Evolutionary conservation across 2,113 vertebrate species (phyloP).

Genomic region (Lipophrys pholis): DNA sequence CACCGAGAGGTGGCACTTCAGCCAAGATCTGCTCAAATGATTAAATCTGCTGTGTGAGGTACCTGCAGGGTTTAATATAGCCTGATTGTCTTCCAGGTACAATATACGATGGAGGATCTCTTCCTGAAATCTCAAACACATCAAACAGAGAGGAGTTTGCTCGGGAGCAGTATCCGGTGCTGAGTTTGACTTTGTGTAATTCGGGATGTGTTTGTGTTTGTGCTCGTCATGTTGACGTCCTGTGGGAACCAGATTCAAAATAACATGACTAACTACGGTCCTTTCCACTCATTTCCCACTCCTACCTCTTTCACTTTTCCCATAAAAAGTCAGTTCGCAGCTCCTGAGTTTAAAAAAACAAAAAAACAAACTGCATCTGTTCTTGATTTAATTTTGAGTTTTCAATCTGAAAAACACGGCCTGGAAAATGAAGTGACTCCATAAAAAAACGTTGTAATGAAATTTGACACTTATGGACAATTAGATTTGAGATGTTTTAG

Average conservation of each 20-base stretch:
- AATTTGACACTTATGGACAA: not conserved
- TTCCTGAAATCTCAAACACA: too few species aligned
- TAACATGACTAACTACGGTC: constrained; percentile 26
- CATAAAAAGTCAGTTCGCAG: constrained; percentile 34
- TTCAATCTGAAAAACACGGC: too few species aligned
- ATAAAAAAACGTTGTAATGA: not conserved
- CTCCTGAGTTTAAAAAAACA: constrained; percentile 21
- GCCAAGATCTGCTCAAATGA: too few species aligned
- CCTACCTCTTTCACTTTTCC: constrained; percentile 45
- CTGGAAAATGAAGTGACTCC: not conserved
- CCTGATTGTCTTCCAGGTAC: too few species aligned
- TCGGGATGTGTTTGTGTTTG: not conserved
- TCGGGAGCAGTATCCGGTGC: too few species aligned
- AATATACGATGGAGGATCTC: too few species aligned
- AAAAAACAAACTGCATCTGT: constrained; percentile 39
- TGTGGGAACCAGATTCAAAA: constrained; percentile 47
- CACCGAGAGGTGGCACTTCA: too few species aligned
- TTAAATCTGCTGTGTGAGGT: too few species aligned
- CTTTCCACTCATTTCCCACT: constrained; percentile 49
- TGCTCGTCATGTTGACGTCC: constrained; percentile 27
- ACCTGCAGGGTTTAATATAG: too few species aligned
- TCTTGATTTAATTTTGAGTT: constrained; percentile 1
- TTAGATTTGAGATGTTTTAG: not conserved
- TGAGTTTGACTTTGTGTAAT: not conserved
- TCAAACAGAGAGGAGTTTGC: too few species aligned